These are phyloP conservation scores for Stramonita haemastoma DNA, from an alignment of 2,888 invertebrate species.

Conservation along the genomic window DNA sequence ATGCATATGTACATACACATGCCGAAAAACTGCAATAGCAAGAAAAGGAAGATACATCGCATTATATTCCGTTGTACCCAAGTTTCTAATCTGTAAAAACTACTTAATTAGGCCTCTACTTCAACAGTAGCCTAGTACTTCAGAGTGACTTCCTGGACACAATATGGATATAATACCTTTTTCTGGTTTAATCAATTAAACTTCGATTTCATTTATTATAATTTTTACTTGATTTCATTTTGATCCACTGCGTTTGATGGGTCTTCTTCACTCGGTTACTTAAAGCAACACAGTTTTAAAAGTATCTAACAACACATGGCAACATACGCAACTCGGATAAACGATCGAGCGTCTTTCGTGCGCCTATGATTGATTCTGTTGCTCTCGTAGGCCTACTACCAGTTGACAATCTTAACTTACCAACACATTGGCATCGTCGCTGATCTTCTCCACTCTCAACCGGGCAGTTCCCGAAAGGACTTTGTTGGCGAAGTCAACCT, in stretches of 20 bases:
- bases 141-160: too few relatives aligned
- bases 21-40: not conserved
- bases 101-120: too few relatives aligned
- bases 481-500: conserved; percentile 85
- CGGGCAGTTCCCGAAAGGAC: conserved; percentile 84
- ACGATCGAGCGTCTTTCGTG: not conserved
- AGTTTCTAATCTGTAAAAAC: too few relatives aligned
- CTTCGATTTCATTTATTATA: too few relatives aligned
- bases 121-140: too few relatives aligned
- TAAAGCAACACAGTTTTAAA: not conserved
- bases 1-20: too few relatives aligned
- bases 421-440: not conserved
- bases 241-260: not conserved
- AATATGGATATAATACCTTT: too few relatives aligned
- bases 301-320: not conserved
- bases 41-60: not conserved
- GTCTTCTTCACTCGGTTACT: not conserved
- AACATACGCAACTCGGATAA: not conserved
- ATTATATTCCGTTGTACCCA: not conserved
- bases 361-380: not conserved
- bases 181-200: too few relatives aligned
- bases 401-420: not conserved
- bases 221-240: not conserved
- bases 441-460: conserved; percentile 81
- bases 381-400: not conserved